Percentiles rank a stretch among this genome's conserved stretches.
Evolutionary conservation across 2,113 vertebrate species (phyloP).

Genomic region (Cyprinus carpio): DNA sequence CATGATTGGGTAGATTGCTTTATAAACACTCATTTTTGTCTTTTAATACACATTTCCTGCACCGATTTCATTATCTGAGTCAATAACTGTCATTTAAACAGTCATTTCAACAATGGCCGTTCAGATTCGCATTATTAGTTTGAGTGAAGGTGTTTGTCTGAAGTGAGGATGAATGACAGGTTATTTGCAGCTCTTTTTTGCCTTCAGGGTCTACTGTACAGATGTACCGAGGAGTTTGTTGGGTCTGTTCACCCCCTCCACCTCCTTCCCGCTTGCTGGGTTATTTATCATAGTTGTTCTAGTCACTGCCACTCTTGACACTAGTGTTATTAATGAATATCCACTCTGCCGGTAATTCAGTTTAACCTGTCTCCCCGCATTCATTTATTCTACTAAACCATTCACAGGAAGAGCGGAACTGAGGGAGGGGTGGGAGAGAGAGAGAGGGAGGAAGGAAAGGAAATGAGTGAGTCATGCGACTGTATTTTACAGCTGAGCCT

Average conservation of each 20-base stretch:
- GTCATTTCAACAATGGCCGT: constrained; percentile 5
- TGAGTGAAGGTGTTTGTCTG: constrained; percentile 32
- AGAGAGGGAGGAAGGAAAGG: not conserved
- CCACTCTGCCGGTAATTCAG: constrained; percentile 49
- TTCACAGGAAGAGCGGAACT: constrained; percentile 20
- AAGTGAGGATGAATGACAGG: constrained; percentile 19
- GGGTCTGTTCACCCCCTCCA: not conserved
- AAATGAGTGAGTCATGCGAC: constrained; percentile 32
- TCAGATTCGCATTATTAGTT: not conserved
- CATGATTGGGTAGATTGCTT: not conserved
- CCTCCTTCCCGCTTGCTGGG: not conserved
- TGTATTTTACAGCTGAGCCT: not conserved
- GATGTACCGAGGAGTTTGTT: not conserved
- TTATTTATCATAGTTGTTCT: constrained; percentile 60
- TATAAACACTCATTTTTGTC: not conserved
- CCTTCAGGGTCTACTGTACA: constrained; percentile 25
- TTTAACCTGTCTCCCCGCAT: constrained; percentile 42
- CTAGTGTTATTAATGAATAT: constrained; percentile 54
- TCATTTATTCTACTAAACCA: constrained; percentile 47
- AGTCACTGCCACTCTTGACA: constrained; percentile 51
- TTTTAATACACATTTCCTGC: not conserved
- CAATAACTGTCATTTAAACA: constrained; percentile 18
- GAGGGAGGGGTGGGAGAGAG: not conserved
- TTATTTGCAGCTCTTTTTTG: constrained; percentile 18
- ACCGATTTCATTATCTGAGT: not conserved